phyloP scores from a whole-genome alignment of 2,797 vertebrate species.

The Xenopus petersii region DNA sequence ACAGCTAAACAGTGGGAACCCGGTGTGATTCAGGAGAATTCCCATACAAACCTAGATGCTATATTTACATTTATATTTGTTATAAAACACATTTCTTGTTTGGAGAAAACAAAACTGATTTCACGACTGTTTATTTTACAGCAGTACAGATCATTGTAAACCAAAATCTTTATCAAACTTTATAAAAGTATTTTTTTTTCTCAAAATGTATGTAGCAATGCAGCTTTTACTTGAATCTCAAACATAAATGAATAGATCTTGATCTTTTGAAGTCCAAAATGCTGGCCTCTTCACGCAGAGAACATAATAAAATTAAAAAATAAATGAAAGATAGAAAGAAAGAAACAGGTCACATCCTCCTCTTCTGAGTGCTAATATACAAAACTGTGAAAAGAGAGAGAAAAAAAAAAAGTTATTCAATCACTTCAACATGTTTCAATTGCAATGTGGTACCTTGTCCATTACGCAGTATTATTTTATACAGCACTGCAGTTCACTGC shows the following conservation, averaged over 20 bases:
- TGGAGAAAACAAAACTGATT: no score
- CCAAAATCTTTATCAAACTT: not conserved
- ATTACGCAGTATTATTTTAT: no score
- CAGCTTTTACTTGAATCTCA: constrained; percentile 21
- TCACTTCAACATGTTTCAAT: no score
- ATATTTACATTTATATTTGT: no score
- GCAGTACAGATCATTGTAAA: constrained; percentile 24
- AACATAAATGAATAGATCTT: constrained; percentile 21
- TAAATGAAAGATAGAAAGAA: constrained; percentile 9
- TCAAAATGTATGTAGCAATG: not conserved
- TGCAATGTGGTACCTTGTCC: no score
- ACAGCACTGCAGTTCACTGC: no score
- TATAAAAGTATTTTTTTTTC: constrained; percentile 5
- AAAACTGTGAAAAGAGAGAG: constrained; percentile 75
- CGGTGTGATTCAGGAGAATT: no score
- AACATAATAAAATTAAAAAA: constrained; percentile 48
- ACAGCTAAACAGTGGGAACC: no score
- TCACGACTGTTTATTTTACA: constrained; percentile 20
- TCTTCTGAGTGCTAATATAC: constrained; percentile 99
- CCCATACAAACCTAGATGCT: no score
- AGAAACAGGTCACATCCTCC: constrained; percentile 80
- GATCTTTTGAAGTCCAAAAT: constrained; percentile 50
- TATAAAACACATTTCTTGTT: no score
- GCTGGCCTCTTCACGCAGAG: constrained; percentile 49
- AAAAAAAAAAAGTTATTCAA: not conserved